Conservation (phyloP, 1,140 invertebrate species). For the Magallana ariakensis region DNA sequence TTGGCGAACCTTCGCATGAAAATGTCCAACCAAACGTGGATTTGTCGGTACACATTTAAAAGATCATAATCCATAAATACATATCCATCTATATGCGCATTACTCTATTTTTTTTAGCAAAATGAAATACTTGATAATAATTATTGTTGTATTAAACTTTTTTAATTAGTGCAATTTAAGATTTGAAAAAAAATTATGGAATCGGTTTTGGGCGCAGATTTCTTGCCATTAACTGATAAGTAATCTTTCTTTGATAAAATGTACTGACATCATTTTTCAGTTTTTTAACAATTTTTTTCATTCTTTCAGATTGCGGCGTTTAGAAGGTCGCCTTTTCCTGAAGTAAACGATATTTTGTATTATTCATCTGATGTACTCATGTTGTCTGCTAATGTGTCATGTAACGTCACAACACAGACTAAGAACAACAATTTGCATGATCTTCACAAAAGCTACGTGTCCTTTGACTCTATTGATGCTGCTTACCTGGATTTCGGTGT, state of each 20-base stretch:
- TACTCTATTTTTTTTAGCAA: no score
- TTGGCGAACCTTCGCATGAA: no score
- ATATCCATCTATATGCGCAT: no score
- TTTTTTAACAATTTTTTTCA: background rate
- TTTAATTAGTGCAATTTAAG: no score
- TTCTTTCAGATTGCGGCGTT: background rate
- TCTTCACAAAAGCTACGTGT: background rate
- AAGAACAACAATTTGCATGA: background rate
- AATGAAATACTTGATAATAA: no score
- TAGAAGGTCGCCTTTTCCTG: background rate
- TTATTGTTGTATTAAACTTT: no score
- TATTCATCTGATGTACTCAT: background rate
- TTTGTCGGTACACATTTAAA: background rate
- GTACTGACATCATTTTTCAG: no score
- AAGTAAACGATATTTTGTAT: background rate
- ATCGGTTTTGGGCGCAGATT: no score
- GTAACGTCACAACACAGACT: background rate
- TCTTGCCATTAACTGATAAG: no score
- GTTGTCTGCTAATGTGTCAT: background rate
- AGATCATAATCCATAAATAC: no score
- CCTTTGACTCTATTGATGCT: background rate
- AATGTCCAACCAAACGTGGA: background rate
- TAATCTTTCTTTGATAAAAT: no score
- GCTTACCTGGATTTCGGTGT: background rate
- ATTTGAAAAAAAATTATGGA: no score